Base-by-base conservation (phyloP, 2,797 vertebrate genomes). In the Falco biarmicus region DNA sequence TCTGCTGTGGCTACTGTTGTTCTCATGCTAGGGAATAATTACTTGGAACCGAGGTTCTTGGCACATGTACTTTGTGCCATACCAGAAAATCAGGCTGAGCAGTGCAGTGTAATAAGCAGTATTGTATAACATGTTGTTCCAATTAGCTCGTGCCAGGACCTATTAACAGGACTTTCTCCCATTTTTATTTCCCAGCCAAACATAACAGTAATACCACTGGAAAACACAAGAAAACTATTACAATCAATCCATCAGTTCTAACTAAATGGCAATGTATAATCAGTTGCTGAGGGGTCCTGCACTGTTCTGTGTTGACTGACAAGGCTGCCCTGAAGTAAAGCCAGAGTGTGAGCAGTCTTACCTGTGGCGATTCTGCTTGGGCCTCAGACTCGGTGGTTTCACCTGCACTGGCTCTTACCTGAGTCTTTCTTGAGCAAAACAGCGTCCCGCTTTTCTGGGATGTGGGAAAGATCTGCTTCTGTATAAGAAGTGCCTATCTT, bases 61-160 rank as follows among this genome's bases (percentile, higher is more conserved):
- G 85, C 84, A 91, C 31, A 31, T 26, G 26, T 59, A 22, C 57
- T 86, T 95, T 29, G 37, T 93, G 84, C 95, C 84, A 22, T 51
- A 96, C 65, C 84, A 93, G 75, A 93, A 94, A 93, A 94, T 85
- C 73, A 81, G 69, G 61, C 87, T 73, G 76, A 91, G 73, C 50
- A 56, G n/a, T 21, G 47, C 81, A 54, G 73, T 41, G 47, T 61
- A 89, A 54, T 94, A 89, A 83, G 45, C 53, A 41, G 78, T 47
- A 68, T 26, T 43, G 61, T 82, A 10, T 53, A 89, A 81, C 69
- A 54, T 19, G 11, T 80, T 77, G 68, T 79, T 94, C 43, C 57
- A 84, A 73, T 81, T 95, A 94, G 76, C 31, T 94, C 0, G 1
- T 90, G 87, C 84, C 84, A 93, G 87, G 87, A 84, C 69, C 76